These are phyloP conservation scores for Chaenodraco wilsoni DNA, from an alignment of 2,797 vertebrate species.

Conservation along the genomic window DNA sequence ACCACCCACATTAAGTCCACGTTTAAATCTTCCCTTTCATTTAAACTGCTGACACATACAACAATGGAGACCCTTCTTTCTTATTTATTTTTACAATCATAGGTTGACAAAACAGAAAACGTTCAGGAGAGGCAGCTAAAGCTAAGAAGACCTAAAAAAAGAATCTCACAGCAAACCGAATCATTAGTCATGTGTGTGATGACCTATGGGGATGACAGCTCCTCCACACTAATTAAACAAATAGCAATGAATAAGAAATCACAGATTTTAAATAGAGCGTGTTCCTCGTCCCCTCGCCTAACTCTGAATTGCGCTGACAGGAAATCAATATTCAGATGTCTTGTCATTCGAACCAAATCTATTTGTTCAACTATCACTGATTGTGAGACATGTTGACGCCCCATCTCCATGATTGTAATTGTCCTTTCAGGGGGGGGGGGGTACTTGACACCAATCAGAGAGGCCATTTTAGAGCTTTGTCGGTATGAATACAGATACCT, in stretches of 20 bases:
- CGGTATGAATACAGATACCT: constrained; percentile 3
- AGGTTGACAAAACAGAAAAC: constrained; percentile 8
- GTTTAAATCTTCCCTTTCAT: constrained; percentile 67
- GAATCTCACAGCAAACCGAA: not conserved
- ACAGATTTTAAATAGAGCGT: constrained; percentile 8
- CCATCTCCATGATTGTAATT: constrained; percentile 19
- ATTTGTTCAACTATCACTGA: constrained; percentile 14
- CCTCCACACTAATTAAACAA: constrained; percentile 15
- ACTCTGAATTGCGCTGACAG: not conserved
- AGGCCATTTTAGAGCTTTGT: not conserved
- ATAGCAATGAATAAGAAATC: not conserved
- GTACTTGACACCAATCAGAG: constrained; percentile 18
- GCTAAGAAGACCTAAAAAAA: constrained; percentile 17
- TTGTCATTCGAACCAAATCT: constrained; percentile 8
- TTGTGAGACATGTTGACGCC: constrained; percentile 4
- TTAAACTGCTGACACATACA: constrained; percentile 35
- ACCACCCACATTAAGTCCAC: constrained; percentile 31
- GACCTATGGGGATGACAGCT: not conserved
- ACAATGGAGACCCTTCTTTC: constrained; percentile 21
- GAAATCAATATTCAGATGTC: constrained; percentile 4
- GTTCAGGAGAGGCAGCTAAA: not conserved
- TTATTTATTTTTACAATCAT: not conserved
- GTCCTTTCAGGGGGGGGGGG: constrained; percentile 12
- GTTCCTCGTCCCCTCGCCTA: constrained; percentile 1
- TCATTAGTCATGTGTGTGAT: not conserved